Evolutionary conservation across 1,140 invertebrate species (phyloP).

Genomic region (Musca vetustissima): DNA sequence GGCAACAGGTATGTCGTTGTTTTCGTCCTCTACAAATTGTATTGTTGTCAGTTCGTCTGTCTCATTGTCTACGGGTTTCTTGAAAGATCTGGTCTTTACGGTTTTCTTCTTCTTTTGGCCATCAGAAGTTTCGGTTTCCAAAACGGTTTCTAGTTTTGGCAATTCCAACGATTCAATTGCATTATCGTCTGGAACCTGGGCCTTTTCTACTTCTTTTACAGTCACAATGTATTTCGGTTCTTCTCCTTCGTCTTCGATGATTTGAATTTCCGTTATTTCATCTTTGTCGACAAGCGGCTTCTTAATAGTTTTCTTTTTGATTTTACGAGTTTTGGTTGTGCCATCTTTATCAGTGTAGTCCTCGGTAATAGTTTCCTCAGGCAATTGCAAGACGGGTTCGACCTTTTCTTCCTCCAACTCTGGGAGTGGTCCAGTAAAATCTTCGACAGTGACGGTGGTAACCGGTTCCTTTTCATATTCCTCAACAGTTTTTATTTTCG

Average conservation of each 20-base stretch:
- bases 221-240: conserved; percentile 39
- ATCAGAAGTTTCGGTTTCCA: conserved; percentile 49
- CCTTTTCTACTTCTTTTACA: conserved; percentile 36
- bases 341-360: conserved; percentile 30
- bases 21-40: conserved; percentile 51
- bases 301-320: conserved; percentile 43
- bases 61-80: conserved; percentile 40
- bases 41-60: conserved; percentile 52
- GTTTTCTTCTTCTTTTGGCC: conserved; percentile 50
- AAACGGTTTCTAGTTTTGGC: conserved; percentile 53
- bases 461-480: conserved; percentile 55
- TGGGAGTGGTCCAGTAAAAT: conserved; percentile 46
- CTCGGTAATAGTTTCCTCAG: conserved; percentile 34
- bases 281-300: conserved; percentile 37
- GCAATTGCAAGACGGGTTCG: conserved; percentile 38
- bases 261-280: conserved; percentile 39
- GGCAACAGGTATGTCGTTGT: conserved; percentile 43
- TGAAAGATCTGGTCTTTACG: conserved; percentile 44
- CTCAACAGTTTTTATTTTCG: conserved; percentile 55
- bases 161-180: conserved; percentile 38
- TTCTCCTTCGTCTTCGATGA: conserved; percentile 39
- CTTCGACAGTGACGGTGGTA: conserved; percentile 50
- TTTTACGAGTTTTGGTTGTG: conserved; percentile 40
- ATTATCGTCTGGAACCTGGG: conserved; percentile 21
- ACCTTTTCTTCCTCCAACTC: conserved; percentile 47